These are phyloP conservation scores for Andrena fulva DNA, from an alignment of 2,888 invertebrate species.

Conservation along the genomic window DNA sequence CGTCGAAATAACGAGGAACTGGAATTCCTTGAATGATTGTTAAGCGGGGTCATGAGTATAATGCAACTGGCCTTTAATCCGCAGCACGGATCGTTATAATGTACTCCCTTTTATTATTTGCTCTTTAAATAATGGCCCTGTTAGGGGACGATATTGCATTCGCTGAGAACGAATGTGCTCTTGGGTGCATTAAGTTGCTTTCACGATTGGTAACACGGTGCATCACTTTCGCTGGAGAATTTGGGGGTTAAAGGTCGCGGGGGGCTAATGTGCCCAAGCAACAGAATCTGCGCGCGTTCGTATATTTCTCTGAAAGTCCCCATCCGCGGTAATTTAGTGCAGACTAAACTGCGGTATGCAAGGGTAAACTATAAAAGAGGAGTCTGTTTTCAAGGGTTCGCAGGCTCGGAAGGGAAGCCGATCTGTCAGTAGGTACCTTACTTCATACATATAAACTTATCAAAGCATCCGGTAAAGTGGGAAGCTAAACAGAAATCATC, in stretches of 20 bases:
- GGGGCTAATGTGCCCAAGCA: no score
- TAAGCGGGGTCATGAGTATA: neutral
- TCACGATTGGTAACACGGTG: neutral
- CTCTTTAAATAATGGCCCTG: neutral
- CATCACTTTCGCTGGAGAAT: neutral
- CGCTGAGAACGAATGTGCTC: neutral
- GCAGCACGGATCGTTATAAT: neutral
- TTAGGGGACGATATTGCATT: neutral
- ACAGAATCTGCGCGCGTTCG: no score
- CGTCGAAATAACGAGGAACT: constrained; percentile 8
- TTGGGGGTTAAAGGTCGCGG: neutral
- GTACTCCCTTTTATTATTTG: neutral
- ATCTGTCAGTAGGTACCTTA: no score
- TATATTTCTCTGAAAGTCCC: no score
- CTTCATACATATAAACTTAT: no score
- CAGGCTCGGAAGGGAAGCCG: no score
- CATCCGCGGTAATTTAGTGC: no score
- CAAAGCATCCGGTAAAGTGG: no score
- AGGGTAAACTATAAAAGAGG: no score
- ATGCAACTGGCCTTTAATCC: neutral
- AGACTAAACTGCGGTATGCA: no score
- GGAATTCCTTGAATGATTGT: constrained; percentile 6
- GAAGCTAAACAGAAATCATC: no score
- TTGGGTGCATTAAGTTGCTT: neutral
- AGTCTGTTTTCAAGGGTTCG: no score